Evolutionary conservation across 2,797 vertebrate genomes (phyloP), one percentile per base, ranked within the genome.

Genomic region (Iguana delicatissima): DNA sequence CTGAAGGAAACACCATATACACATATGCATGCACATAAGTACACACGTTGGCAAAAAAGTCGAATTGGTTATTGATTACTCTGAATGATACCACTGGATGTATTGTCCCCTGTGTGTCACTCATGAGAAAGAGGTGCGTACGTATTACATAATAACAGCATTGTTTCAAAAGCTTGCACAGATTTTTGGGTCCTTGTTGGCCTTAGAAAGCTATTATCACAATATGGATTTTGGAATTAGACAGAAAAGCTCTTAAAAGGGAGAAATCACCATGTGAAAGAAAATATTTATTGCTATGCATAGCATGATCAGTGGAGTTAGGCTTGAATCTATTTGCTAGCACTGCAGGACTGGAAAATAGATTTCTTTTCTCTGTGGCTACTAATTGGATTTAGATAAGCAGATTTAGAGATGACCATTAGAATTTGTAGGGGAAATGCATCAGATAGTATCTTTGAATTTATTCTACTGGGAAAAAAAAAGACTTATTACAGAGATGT

Each of bases 371-470:
- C 84, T 89, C 55, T 89, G 73, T 26, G 72, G 62, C 50, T 92
- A 85, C 50, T 89, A 90, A 74, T 29, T 86, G 89, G 59, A 67
- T 89, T 91, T 79, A 69, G 26, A n/a, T 67, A 69, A 84, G 80
- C 76, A 91, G 42, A 87, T 90, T 91, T 92, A 84, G 73, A 88
- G 59, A 88, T 88, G 90, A 91, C 81, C 86, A 88, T 91, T 88
- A 87, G 73, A 88, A 69, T 84, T 88, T 88, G 59, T 88, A 84
- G 73, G 9, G 86, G 62, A 84, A 91, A 87, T 84, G 35, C 76
- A 91, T 79, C 73, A 91, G 64, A 79, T 14, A 79, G 59, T 69
- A 88, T 88, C 35, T 87, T 84, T 91, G 73, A 79, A 79, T 80
- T 77, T 79, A 55, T 84, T 87, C 22, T 38, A n/a, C 7, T 72